Evolutionary conservation across 2,797 vertebrate species (phyloP).

Genomic region (Neosilurus mollespiculum): DNA sequence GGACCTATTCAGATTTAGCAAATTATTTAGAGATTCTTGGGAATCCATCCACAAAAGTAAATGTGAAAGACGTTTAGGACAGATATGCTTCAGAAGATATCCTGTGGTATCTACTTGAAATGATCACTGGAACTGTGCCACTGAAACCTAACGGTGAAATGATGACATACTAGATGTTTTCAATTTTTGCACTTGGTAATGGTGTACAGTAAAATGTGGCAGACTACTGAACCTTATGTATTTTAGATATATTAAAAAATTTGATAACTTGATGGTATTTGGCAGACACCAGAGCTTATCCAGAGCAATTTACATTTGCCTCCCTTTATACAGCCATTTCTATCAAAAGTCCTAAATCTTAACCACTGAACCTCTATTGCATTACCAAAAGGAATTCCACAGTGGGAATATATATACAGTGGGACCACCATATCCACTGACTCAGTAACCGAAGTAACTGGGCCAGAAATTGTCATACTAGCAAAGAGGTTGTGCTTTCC

Average conservation of each 20-base stretch:
- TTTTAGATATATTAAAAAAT: neutral
- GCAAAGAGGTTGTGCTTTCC: no score
- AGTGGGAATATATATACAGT: no score
- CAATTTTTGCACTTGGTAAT: neutral
- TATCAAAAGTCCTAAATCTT: neutral
- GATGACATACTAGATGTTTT: neutral
- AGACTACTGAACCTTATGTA: neutral
- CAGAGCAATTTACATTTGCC: neutral
- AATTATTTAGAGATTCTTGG: neutral
- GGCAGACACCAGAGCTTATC: neutral
- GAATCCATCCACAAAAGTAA: neutral
- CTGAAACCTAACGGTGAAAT: neutral
- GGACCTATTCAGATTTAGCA: neutral
- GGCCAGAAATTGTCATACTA: no score
- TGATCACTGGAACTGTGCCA: neutral
- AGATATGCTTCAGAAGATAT: neutral
- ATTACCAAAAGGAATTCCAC: neutral
- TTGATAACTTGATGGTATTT: neutral
- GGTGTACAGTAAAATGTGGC: neutral
- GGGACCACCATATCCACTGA: no score
- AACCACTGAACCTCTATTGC: neutral
- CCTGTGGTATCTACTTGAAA: neutral
- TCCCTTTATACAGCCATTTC: neutral
- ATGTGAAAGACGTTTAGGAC: neutral
- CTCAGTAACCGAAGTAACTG: no score